phyloP scores from a whole-genome alignment of 2,888 invertebrate species.

The Apantesis nais region DNA sequence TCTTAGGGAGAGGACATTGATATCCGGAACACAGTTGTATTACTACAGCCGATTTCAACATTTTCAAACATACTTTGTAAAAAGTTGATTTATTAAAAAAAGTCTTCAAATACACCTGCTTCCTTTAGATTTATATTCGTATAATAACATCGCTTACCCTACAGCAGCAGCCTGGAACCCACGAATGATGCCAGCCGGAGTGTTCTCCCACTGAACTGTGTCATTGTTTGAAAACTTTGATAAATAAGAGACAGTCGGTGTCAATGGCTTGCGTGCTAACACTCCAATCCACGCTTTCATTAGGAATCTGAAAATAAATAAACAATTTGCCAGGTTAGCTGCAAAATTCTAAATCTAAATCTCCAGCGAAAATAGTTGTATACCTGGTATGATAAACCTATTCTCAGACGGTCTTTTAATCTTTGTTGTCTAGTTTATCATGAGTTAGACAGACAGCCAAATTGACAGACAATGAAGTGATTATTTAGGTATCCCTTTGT shows the following conservation, averaged over 20 bases:
- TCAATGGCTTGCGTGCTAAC: slow-evolving; percentile 84
- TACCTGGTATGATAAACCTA: not conserved
- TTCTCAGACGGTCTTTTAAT: not conserved
- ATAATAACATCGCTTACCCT: slow-evolving; percentile 74
- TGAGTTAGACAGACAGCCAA: no score
- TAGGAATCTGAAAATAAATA: slow-evolving; percentile 84
- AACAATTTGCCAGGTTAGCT: not conserved
- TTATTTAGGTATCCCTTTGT: no score
- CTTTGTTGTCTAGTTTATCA: no score
- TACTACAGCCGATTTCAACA: no score
- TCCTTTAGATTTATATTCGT: not conserved
- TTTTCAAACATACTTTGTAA: no score
- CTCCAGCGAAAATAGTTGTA: not conserved
- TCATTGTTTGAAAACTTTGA: slow-evolving; percentile 57
- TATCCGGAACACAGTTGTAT: no score
- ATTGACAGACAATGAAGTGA: no score
- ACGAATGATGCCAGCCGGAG: slow-evolving; percentile 80
- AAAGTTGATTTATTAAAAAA: no score
- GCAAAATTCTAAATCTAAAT: not conserved
- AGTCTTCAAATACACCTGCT: not conserved
- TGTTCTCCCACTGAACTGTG: slow-evolving; percentile 67
- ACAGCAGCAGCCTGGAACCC: slow-evolving; percentile 87
- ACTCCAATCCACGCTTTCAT: slow-evolving; percentile 92
- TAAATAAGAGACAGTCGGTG: slow-evolving; percentile 90
- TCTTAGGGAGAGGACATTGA: no score